phyloP scores from a whole-genome alignment of 2,888 invertebrate species.

The Adineta ricciae region DNA sequence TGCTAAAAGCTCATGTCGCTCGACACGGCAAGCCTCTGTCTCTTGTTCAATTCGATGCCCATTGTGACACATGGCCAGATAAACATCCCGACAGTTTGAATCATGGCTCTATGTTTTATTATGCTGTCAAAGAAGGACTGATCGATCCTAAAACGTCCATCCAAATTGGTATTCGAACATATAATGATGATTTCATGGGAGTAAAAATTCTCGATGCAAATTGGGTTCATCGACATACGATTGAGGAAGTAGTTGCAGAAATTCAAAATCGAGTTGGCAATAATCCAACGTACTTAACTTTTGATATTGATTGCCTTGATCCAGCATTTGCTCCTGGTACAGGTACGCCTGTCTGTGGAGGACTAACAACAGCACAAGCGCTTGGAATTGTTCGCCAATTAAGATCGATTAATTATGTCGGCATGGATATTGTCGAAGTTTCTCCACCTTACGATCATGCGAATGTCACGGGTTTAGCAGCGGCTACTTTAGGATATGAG shows the following conservation, averaged over 20 bases:
- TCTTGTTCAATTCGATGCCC: constrained; percentile 16
- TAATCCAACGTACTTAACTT: constrained; percentile 68
- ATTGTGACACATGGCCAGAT: constrained; percentile 19
- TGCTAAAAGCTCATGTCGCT: constrained; percentile 16
- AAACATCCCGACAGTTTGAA: neutral
- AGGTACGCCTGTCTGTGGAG: constrained; percentile 75
- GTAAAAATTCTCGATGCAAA: neutral
- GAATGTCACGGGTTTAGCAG: neutral
- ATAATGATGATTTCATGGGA: constrained; percentile 10
- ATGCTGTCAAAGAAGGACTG: neutral
- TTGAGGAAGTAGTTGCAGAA: neutral
- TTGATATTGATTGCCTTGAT: constrained; percentile 80
- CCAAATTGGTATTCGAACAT: constrained; percentile 4
- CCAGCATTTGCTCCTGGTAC: constrained; percentile 74
- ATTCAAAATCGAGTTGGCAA: neutral
- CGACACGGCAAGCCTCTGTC: neutral
- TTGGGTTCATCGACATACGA: neutral
- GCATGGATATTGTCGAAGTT: constrained; percentile 7
- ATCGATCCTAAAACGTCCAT: neutral
- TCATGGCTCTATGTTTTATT: constrained; percentile 2
- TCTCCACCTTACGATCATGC: neutral
- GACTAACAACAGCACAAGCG: constrained; percentile 55
- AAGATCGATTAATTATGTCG: neutral
- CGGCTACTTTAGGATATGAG: neutral
- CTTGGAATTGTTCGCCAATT: neutral